phyloP scores from a whole-genome alignment of 2,797 vertebrate species.

The Diglossa cyanea region DNA sequence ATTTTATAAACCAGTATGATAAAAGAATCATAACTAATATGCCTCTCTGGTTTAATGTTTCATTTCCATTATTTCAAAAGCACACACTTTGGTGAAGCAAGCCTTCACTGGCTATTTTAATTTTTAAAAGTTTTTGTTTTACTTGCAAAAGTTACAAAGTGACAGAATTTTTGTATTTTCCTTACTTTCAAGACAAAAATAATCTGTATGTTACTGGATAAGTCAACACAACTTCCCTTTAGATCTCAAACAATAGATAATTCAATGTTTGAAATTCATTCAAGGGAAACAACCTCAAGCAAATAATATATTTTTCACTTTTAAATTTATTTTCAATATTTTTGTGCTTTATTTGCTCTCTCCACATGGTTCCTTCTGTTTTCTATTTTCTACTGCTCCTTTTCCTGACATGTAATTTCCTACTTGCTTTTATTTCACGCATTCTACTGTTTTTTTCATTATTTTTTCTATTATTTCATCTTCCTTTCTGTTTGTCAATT shows the following conservation, averaged over 20 bases:
- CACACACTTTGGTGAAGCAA: neutral
- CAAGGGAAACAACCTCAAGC: neutral
- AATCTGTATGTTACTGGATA: neutral
- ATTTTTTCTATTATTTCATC: slow-evolving; percentile 51
- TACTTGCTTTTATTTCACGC: neutral
- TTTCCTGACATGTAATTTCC: slow-evolving; percentile 38
- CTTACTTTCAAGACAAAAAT: neutral
- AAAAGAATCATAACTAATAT: neutral
- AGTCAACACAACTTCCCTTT: neutral
- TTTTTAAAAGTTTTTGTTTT: neutral
- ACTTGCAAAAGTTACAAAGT: neutral
- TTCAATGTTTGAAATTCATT: slow-evolving; percentile 3
- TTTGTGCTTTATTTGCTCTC: slow-evolving; percentile 42
- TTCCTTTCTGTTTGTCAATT: slow-evolving; percentile 46
- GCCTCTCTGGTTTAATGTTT: neutral
- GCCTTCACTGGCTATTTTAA: neutral
- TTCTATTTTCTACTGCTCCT: neutral
- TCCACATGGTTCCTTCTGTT: neutral
- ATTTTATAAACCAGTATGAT: neutral
- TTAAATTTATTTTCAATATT: slow-evolving; percentile 46
- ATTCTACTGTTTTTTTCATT: slow-evolving; percentile 16
- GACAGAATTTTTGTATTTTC: neutral
- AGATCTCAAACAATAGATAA: neutral
- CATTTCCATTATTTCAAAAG: neutral
- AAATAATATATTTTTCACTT: slow-evolving; percentile 12